phyloP scores from a whole-genome alignment of 92 coral and sea anemone species.

The Hydrozoanthus gracilis region DNA sequence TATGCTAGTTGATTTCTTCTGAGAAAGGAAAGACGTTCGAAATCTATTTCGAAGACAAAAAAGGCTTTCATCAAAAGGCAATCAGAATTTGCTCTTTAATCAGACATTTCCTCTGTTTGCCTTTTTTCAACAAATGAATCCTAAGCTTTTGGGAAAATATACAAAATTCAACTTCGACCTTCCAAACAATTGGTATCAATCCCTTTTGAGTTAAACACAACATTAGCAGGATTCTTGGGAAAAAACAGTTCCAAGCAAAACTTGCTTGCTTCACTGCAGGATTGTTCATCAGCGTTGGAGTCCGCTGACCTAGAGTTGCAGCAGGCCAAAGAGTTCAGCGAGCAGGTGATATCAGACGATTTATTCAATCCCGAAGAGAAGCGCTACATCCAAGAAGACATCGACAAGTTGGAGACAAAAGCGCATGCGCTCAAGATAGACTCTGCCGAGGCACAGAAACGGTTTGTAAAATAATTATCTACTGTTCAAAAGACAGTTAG shows the following conservation, averaged over 20 bases:
- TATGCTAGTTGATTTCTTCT: no score
- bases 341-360: constrained; percentile 16
- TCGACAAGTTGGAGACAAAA: constrained; percentile 3
- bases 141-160: no score
- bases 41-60: no score
- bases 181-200: background rate
- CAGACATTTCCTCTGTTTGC: no score
- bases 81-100: no score
- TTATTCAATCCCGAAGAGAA: constrained; percentile 26
- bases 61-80: no score
- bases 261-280: background rate
- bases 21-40: no score
- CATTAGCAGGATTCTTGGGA: background rate
- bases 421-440: constrained; percentile 3
- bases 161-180: no score
- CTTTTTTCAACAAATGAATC: no score
- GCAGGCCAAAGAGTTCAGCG: constrained; percentile 21
- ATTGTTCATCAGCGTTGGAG: constrained; percentile 12
- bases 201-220: background rate
- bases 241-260: background rate
- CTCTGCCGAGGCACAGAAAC: constrained; percentile 1
- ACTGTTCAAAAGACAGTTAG: no score
- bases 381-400: constrained; percentile 29
- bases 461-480: constrained; percentile 2
- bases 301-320: constrained; percentile 11